Conservation (phyloP, 2,888 invertebrate genomes). For the Oscheius sp. region DNA sequence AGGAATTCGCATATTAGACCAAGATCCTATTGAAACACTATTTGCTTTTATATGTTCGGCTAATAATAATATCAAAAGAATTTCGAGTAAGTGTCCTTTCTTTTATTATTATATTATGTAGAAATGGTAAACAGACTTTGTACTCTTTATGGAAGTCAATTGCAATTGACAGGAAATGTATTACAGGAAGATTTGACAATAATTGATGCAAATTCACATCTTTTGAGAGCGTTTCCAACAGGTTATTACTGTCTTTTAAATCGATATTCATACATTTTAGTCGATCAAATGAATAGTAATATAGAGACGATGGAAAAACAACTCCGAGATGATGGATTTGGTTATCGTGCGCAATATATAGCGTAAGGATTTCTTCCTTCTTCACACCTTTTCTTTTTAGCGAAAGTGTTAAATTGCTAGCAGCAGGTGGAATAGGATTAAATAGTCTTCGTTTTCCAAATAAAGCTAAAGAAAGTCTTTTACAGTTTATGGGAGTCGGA, state of each 20-base stretch:
- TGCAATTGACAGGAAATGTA: conserved; percentile 37
- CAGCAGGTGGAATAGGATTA: conserved; percentile 73
- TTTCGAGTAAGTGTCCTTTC: conserved; percentile 61
- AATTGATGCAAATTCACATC: conserved; percentile 1
- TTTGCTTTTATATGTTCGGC: conserved; percentile 96
- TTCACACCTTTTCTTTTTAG: background rate
- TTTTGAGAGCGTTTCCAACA: conserved; percentile 31
- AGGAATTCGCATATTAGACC: conserved; percentile 86
- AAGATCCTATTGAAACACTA: conserved; percentile 90
- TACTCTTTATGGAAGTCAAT: conserved; percentile 79
- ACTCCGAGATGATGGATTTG: conserved; percentile 77
- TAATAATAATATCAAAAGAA: conserved; percentile 87
- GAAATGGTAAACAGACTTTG: conserved; percentile 79
- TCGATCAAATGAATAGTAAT: background rate
- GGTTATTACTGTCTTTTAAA: background rate
- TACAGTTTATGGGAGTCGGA: conserved; percentile 87
- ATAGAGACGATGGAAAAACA: conserved; percentile 30
- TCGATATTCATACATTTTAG: conserved; percentile 2
- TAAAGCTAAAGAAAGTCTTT: conserved; percentile 75
- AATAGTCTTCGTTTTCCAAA: conserved; percentile 74
- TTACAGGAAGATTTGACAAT: background rate
- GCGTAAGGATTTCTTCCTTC: conserved; percentile 75
- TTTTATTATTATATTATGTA: no score
- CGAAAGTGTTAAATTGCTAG: background rate
- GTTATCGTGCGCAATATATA: conserved; percentile 86